These are phyloP conservation scores for Myripristis murdjan DNA, from an alignment of 2,797 vertebrate species.

Conservation along the genomic window DNA sequence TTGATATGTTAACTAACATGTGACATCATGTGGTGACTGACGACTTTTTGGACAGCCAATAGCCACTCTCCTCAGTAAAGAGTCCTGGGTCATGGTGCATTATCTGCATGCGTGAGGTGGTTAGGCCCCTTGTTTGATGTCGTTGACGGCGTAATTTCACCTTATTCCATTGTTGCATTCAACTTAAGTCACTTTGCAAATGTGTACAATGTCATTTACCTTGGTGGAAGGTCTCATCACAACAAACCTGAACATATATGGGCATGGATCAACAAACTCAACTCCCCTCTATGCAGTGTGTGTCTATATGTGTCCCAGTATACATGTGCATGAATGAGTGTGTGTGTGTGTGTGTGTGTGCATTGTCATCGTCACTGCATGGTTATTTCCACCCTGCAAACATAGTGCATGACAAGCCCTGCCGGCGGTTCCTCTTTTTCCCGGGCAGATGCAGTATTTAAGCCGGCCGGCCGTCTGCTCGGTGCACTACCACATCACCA, in stretches of 20 bases:
- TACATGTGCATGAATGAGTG: background rate
- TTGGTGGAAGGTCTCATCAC: rapidly evolving
- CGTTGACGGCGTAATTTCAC: no score
- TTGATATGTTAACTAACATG: no score
- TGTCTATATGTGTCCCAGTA: background rate
- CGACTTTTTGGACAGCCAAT: no score
- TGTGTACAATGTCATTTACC: no score
- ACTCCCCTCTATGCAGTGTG: background rate
- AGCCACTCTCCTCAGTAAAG: no score
- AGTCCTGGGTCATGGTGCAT: no score
- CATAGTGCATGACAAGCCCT: background rate
- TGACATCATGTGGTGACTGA: no score
- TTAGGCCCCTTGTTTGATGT: no score
- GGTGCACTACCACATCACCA: background rate
- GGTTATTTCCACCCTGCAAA: constrained; percentile 31
- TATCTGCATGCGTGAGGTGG: no score
- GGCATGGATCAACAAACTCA: constrained; percentile 3
- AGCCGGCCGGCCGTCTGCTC: background rate
- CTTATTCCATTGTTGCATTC: no score
- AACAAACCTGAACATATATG: constrained; percentile 37
- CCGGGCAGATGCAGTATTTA: background rate
- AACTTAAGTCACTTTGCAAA: no score
- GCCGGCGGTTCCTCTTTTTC: constrained; percentile 34
- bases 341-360: background rate
- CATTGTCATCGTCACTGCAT: background rate